Conservation (phyloP, 2,888 invertebrate genomes). For the Chalcis sispes region DNA sequence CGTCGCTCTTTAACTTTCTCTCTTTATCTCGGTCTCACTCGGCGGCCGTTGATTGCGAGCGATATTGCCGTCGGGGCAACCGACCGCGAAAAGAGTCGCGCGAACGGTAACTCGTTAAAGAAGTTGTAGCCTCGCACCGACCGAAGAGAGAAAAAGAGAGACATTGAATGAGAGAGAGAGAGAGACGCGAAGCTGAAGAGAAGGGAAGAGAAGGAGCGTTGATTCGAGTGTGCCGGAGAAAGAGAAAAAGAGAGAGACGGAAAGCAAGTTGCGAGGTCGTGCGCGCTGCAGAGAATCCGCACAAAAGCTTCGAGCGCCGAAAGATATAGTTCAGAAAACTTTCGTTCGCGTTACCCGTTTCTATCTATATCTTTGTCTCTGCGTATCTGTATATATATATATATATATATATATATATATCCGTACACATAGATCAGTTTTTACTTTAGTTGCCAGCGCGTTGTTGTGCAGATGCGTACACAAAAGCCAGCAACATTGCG, state of each 20-base stretch:
- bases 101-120: constrained; percentile 54
- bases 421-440: too few relatives aligned
- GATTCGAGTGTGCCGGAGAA: constrained; percentile 1
- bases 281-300: neutral
- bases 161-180: constrained; percentile 22
- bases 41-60: constrained; percentile 47
- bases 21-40: too few relatives aligned
- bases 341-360: neutral
- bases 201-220: constrained; percentile 26
- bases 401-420: too few relatives aligned
- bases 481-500: constrained; percentile 6
- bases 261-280: neutral
- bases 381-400: too few relatives aligned
- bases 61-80: constrained; percentile 50
- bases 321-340: constrained; percentile 30
- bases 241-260: neutral
- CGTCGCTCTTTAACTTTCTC: too few relatives aligned
- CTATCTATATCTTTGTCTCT: too few relatives aligned
- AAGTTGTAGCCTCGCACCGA: constrained; percentile 34
- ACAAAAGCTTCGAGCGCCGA: constrained; percentile 19
- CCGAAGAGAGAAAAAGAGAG: constrained; percentile 2
- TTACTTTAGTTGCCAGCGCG: too few relatives aligned
- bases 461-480: neutral
- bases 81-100: constrained; percentile 55
- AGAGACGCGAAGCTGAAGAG: too few relatives aligned